Percentiles rank a stretch among this genome's conserved stretches.
These are phyloP conservation scores for Halichoerus grypus DNA, from an alignment of 2,113 vertebrate genomes.

Conservation along the genomic window DNA sequence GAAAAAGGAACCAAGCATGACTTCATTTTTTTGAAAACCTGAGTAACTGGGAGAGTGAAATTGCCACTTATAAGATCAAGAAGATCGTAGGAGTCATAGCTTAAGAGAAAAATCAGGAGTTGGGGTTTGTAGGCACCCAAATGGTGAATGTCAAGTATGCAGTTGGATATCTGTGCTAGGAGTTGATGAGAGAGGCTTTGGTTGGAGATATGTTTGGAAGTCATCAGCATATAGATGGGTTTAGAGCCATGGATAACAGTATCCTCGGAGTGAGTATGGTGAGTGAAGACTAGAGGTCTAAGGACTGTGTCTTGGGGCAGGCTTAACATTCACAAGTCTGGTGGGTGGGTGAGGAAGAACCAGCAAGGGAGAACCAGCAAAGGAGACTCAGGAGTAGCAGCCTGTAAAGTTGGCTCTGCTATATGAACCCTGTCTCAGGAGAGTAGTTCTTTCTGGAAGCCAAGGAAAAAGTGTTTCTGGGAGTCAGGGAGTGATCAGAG, in stretches of 20 bases:
- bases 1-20: not conserved
- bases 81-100: not conserved
- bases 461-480: not conserved
- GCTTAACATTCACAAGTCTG: not conserved
- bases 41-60: not conserved
- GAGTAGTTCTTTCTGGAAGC: not conserved
- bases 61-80: not conserved
- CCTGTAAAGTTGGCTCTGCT: not conserved
- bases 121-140: not conserved
- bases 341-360: not conserved
- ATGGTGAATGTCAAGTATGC: not conserved
- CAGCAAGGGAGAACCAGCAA: not conserved
- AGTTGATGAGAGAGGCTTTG: not conserved
- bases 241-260: not conserved
- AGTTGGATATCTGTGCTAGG: not conserved
- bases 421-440: not conserved
- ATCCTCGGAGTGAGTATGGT: not conserved
- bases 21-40: not conserved
- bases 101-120: not conserved
- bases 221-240: not conserved
- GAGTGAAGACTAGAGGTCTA: not conserved
- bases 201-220: conserved; percentile 2
- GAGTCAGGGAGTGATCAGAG: not conserved
- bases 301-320: not conserved
- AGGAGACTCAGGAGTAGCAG: not conserved